These are phyloP conservation scores for Hemicrepidius hirtus DNA, from an alignment of 2,888 invertebrate species.

Conservation along the genomic window DNA sequence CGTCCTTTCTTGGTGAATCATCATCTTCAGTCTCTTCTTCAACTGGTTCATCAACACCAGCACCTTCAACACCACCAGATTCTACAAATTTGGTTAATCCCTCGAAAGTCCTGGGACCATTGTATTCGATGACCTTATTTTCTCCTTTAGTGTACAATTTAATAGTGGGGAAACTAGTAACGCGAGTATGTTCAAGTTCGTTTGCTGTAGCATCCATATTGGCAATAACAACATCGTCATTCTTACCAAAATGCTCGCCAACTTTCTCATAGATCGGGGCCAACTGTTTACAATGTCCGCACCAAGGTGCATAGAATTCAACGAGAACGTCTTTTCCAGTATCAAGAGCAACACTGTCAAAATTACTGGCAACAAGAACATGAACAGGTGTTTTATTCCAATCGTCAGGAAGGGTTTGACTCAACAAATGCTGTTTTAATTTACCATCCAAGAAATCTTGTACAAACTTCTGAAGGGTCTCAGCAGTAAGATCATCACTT, in stretches of 20 bases:
- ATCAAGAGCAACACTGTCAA: slow-evolving; percentile 93
- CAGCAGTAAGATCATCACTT: slow-evolving; percentile 80
- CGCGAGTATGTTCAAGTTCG: slow-evolving; percentile 96
- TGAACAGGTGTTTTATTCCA: slow-evolving; percentile 98
- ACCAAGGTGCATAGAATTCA: slow-evolving; percentile 99
- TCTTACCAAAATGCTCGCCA: slow-evolving; percentile 89
- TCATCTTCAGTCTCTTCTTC: slow-evolving; percentile 83
- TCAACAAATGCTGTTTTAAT: slow-evolving; percentile 95
- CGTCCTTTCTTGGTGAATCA: slow-evolving; percentile 83
- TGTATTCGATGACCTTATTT: slow-evolving; percentile 92
- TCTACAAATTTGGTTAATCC: slow-evolving; percentile 96
- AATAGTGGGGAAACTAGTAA: slow-evolving; percentile 95
- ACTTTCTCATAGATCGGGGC: slow-evolving; percentile 96
- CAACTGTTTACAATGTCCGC: slow-evolving; percentile 98
- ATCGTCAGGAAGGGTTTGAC: slow-evolving; percentile 95
- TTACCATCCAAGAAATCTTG: slow-evolving; percentile 92
- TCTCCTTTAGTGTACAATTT: slow-evolving; percentile 95
- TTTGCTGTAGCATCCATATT: slow-evolving; percentile 99
- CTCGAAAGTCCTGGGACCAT: slow-evolving; percentile 95
- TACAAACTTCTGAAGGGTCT: slow-evolving; percentile 86
- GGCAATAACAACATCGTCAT: slow-evolving; percentile 90
- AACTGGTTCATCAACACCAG: slow-evolving; percentile 78
- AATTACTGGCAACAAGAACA: slow-evolving; percentile 94
- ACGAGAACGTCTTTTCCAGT: slow-evolving; percentile 94
- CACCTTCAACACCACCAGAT: slow-evolving; percentile 87